Conservation (phyloP, 2,888 invertebrate genomes). For the Pegoplata infirma region DNA sequence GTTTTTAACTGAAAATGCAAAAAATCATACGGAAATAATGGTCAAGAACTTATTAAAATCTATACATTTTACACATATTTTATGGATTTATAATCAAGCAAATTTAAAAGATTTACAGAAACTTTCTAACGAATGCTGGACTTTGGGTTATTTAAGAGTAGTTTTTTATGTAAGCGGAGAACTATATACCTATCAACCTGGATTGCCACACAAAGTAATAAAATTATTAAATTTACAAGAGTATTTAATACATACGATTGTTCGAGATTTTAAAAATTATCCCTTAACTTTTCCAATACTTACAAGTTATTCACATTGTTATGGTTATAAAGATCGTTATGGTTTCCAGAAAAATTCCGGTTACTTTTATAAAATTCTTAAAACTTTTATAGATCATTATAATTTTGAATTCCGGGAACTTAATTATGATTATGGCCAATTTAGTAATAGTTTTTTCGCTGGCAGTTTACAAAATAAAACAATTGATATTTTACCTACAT, state of each 20-base stretch:
- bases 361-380: constrained; percentile 9
- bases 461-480: not conserved
- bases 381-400: constrained; percentile 6
- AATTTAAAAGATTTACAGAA: not conserved
- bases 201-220: not conserved
- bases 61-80: not conserved
- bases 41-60: not conserved
- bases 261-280: constrained; percentile 15
- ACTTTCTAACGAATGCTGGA: constrained; percentile 13
- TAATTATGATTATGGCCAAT: not conserved
- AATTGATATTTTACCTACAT: not conserved
- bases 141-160: constrained; percentile 5
- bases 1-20: not conserved
- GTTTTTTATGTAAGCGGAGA: constrained; percentile 7
- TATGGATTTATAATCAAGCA: constrained; percentile 24
- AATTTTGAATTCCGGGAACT: constrained; percentile 10
- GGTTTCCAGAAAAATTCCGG: constrained; percentile 3
- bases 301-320: not conserved
- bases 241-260: not conserved
- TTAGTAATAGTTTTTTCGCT: not conserved
- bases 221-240: not conserved
- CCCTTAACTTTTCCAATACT: constrained; percentile 1
- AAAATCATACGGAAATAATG: not conserved
- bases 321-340: not conserved
- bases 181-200: constrained; percentile 1